Evolutionary conservation across 2,888 invertebrate genomes (phyloP), one percentile per base, ranked within the genome.

Genomic region (Lycia hirtaria): DNA sequence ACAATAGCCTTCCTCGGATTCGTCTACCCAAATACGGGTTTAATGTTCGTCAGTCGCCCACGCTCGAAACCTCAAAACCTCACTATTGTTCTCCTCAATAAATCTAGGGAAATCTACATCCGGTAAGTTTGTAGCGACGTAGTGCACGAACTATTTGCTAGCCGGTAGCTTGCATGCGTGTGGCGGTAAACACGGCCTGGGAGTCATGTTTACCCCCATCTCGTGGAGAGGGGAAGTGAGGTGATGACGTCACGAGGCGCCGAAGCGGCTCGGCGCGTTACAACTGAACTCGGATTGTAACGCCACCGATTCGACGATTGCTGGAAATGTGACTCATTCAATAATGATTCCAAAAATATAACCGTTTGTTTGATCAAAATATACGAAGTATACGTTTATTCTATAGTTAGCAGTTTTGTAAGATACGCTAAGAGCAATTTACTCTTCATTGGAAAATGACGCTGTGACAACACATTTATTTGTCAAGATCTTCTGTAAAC

Each of bases 171-270:
- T 57, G 62, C 44, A 56, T 26, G 55, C 60, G 38, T 56, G 56
- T 38, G 55, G 64, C 62, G 64, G 75, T 75, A 82, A 82, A 84
- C 77, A 80, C 64, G 67, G 60, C 68, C 64, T 62, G 44, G 62
- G 70, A 72, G 73, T 69, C 69, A 69, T 76, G 76, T 81, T 82
- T 80, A 76, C 77, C 52, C 51, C 24, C 24, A 48, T 62, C 67
- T 69, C 67, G 61, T 56, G 61, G 60, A 56, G 60, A 61, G 59
- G 66, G 67, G 62, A 64, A 73, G 74, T 70, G 71, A 75, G 72
- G 80, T 70, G 75, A 74, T 87, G 87, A 88, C 87, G 87, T 87
- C 85, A 84, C 76, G 64, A 72, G 73, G 85, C 85, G 84, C 83
- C 83, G 66, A 64, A 66, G 69, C 69, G 85, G 80, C 82, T 85